A percentile compares a stretch with the other conserved stretches of the same genome.
These are phyloP conservation scores for Drosophila funebris DNA, from an alignment of 1,140 invertebrate genomes.

Conservation along the genomic window DNA sequence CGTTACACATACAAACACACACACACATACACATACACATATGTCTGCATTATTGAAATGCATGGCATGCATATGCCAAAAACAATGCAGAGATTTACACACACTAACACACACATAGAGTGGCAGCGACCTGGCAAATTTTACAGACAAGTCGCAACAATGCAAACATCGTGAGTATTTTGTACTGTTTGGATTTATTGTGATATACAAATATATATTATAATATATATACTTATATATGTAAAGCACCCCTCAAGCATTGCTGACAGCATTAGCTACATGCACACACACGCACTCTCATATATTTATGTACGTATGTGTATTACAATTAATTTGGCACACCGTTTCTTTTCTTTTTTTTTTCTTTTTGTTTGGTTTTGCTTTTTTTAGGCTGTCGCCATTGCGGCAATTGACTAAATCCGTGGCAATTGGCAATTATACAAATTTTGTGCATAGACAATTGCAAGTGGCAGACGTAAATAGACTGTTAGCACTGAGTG, in stretches of 20 bases:
- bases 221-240: slow-evolving; percentile 13
- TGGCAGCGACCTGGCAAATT: slow-evolving; percentile 42
- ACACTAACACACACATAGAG: slow-evolving; percentile 9
- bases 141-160: slow-evolving; percentile 59
- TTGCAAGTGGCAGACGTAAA: slow-evolving; percentile 44
- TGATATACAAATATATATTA: slow-evolving; percentile 20
- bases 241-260: slow-evolving; percentile 12
- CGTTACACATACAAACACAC: slow-evolving; percentile 5
- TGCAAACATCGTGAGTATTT: slow-evolving; percentile 42
- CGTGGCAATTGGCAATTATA: slow-evolving; percentile 79
- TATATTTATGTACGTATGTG: slow-evolving; percentile 1
- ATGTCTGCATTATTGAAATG: slow-evolving; percentile 33
- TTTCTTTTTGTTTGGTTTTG: slow-evolving; percentile 45
- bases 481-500: slow-evolving; percentile 34
- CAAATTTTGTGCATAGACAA: slow-evolving; percentile 70
- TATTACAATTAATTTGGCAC: slow-evolving; percentile 77
- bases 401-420: slow-evolving; percentile 74
- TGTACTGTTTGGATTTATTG: slow-evolving; percentile 69
- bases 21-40: background rate
- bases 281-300: slow-evolving; percentile 1
- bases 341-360: slow-evolving; percentile 34
- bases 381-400: slow-evolving; percentile 51
- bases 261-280: slow-evolving; percentile 20
- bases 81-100: slow-evolving; percentile 40
- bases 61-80: slow-evolving; percentile 46